Percentiles rank a stretch among this genome's conserved stretches.
Conservation (phyloP, 1,140 invertebrate genomes). For the Drosophila watanabei region DNA sequence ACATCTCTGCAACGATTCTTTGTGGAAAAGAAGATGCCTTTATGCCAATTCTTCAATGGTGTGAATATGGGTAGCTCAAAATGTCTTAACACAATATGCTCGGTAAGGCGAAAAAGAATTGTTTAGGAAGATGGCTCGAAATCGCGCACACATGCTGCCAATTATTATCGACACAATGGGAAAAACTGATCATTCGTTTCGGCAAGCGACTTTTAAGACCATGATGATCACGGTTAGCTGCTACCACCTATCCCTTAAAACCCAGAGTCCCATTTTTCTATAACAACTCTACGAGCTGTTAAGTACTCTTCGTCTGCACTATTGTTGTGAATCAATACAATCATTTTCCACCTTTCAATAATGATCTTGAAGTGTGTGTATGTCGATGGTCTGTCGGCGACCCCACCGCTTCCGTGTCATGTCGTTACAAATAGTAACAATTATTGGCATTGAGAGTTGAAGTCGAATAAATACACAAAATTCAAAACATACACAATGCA, state of each 20-base stretch:
- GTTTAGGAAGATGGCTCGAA: constrained; percentile 8
- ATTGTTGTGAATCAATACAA: constrained; percentile 75
- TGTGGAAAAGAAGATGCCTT: neutral
- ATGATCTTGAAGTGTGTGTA: constrained; percentile 63
- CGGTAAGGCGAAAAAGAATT: neutral
- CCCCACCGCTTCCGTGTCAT: constrained; percentile 54
- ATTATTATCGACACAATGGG: constrained; percentile 55
- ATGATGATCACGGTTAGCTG: constrained; percentile 21
- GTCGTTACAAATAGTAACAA: constrained; percentile 80
- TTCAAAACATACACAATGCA: constrained; percentile 52
- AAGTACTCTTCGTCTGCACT: constrained; percentile 56
- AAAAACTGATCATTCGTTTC: constrained; percentile 45
- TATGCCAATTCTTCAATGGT: constrained; percentile 13
- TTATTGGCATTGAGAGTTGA: constrained; percentile 69
- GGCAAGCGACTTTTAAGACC: constrained; percentile 36
- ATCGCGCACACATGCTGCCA: constrained; percentile 50
- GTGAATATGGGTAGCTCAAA: constrained; percentile 44
- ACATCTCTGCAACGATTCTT: neutral
- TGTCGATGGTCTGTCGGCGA: constrained; percentile 27
- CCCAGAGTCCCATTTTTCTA: constrained; percentile 10
- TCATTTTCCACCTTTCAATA: constrained; percentile 71
- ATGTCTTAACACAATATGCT: constrained; percentile 5
- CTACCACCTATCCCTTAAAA: constrained; percentile 1
- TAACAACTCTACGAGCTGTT: constrained; percentile 48
- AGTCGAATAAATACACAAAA: constrained; percentile 63